Evolutionary conservation across 1,140 invertebrate species (phyloP).

Genomic region (Saccostrea cuccullata): DNA sequence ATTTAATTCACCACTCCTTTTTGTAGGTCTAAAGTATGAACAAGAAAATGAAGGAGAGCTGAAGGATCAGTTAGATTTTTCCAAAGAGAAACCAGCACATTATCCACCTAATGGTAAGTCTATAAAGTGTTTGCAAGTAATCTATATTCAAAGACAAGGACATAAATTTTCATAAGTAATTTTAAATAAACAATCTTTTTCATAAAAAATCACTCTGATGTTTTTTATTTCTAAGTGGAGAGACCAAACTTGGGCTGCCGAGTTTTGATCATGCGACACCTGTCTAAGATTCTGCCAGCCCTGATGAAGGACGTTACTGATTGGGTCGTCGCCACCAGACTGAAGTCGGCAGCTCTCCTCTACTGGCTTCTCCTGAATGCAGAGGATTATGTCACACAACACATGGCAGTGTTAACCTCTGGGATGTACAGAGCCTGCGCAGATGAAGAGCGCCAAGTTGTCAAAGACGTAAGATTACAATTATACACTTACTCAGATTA

Average conservation of each 20-base stretch:
- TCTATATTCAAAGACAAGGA: neutral
- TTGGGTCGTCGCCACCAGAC: slow-evolving; percentile 85
- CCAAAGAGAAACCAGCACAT: slow-evolving; percentile 80
- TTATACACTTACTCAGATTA: neutral
- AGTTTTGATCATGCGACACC: slow-evolving; percentile 84
- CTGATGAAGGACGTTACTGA: slow-evolving; percentile 85
- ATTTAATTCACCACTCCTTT: neutral
- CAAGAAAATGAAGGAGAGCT: slow-evolving; percentile 88
- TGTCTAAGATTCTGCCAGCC: slow-evolving; percentile 84
- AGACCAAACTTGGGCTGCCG: slow-evolving; percentile 88
- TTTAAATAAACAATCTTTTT: too few relatives aligned
- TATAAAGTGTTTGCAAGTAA: neutral
- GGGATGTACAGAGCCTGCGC: slow-evolving; percentile 80
- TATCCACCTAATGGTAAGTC: slow-evolving; percentile 83
- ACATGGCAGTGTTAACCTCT: slow-evolving; percentile 82
- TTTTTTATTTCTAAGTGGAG: slow-evolving; percentile 79
- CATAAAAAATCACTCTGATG: too few relatives aligned
- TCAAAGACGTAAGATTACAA: slow-evolving; percentile 81
- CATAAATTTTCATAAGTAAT: neutral
- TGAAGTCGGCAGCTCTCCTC: slow-evolving; percentile 86
- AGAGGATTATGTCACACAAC: slow-evolving; percentile 85
- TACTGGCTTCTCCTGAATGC: slow-evolving; percentile 85
- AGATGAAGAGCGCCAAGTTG: slow-evolving; percentile 83
- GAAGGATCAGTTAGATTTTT: slow-evolving; percentile 87
- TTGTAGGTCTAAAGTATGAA: slow-evolving; percentile 82